phyloP scores from a whole-genome alignment of 2,113 vertebrate species.

The Columba livia region DNA sequence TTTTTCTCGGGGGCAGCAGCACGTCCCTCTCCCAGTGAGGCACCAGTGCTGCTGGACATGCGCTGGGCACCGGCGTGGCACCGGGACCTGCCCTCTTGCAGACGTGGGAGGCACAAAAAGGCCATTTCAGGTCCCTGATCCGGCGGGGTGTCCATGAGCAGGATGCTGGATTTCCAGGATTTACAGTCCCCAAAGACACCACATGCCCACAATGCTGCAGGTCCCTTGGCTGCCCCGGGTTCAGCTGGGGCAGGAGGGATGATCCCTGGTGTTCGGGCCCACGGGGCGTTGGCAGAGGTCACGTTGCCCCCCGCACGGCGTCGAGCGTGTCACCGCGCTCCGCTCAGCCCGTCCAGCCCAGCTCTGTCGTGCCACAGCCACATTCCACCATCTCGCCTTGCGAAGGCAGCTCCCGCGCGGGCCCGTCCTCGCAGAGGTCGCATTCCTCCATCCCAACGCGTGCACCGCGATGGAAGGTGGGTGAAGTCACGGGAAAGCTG shows the following conservation, averaged over 20 bases:
- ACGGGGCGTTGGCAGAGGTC: fast-evolving
- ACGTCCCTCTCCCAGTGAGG: background rate
- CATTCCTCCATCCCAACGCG: background rate
- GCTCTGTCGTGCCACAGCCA: fast-evolving
- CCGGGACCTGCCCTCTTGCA: background rate
- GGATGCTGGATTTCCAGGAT: too few relatives aligned
- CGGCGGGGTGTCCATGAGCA: background rate
- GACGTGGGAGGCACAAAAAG: background rate
- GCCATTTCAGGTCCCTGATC: background rate
- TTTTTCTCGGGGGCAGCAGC: background rate
- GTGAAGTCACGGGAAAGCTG: background rate
- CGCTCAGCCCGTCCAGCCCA: fast-evolving
- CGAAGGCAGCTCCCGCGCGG: fast-evolving
- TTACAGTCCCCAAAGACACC: background rate
- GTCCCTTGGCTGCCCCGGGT: background rate
- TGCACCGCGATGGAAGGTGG: background rate
- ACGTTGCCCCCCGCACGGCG: fast-evolving
- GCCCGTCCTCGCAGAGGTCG: background rate
- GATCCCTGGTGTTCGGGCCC: background rate
- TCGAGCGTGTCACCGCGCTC: background rate
- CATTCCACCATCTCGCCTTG: fast-evolving
- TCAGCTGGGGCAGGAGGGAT: background rate
- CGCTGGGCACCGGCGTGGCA: background rate
- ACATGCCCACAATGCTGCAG: fast-evolving
- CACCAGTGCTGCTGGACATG: fast-evolving